These are phyloP conservation scores for Rachycentron canadum DNA, from an alignment of 2,797 vertebrate genomes.

Conservation along the genomic window DNA sequence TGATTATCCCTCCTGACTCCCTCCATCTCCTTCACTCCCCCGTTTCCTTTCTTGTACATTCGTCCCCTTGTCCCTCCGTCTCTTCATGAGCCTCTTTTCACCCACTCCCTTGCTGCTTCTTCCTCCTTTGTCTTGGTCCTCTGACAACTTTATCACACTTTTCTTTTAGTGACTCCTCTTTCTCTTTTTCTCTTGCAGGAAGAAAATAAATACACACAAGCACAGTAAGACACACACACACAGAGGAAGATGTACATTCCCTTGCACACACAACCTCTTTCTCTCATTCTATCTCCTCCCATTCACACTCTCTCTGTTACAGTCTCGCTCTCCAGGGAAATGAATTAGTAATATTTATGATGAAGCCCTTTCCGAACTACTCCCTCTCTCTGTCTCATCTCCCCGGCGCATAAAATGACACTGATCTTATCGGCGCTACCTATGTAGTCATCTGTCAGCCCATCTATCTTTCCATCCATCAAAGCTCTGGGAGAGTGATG, in stretches of 20 bases:
- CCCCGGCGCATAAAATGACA: constrained; percentile 79
- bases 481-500: constrained; percentile 70
- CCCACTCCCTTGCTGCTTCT: constrained; percentile 47
- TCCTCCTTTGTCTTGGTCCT: constrained; percentile 52
- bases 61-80: constrained; percentile 57
- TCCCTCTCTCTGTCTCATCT: constrained; percentile 76
- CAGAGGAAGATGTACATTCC: constrained; percentile 8
- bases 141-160: constrained; percentile 65
- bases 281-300: constrained; percentile 47
- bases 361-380: constrained; percentile 56
- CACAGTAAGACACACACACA: constrained; percentile 3
- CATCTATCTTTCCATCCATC: constrained; percentile 82
- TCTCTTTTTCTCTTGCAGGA: constrained; percentile 22
- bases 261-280: constrained; percentile 33
- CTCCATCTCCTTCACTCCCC: constrained; percentile 67
- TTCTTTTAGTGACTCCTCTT: constrained; percentile 28
- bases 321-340: constrained; percentile 70
- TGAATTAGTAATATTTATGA: constrained; percentile 87
- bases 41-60: constrained; percentile 54
- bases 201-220: constrained; percentile 14
- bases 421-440: constrained; percentile 80
- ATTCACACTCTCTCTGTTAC: constrained; percentile 58
- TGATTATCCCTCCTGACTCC: constrained; percentile 75
- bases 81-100: constrained; percentile 41
- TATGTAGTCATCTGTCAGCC: constrained; percentile 81